Base-by-base conservation (phyloP, 2,888 invertebrate species). In the Acronicta leporina region DNA sequence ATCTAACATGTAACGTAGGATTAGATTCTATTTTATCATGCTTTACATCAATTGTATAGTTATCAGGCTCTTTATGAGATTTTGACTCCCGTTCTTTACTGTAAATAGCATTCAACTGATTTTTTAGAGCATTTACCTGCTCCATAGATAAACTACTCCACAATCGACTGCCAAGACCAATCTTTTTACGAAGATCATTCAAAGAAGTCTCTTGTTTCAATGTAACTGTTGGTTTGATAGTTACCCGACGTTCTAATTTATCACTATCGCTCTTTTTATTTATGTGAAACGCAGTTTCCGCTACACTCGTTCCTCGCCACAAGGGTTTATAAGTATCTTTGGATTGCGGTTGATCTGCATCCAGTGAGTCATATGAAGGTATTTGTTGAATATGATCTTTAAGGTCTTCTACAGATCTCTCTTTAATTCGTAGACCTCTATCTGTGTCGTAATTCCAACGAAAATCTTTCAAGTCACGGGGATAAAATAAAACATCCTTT, bases 351-450 rank as follows among this genome's bases (percentile, higher is more conserved):
- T 62, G 90, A 77, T 79, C 95, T 64, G 79, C 62, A 82, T 83
- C 96, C 91, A 79, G 88, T 65, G 74, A 95, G 90, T 92, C 95
- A 67, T 95, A 95, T 13, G 94, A 91, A 49, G 95, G 92, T 59
- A 96, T 90, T 81, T 95, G 96, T 81, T 96, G 96, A 79, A 97
- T 97, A 79, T 96, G 96, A 67, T 97, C 96, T 77, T 96, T 96
- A 10, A 98, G 95, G 88, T 98, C 97, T 87, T 97, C 97, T 0
- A 98, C 97, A 0, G 98, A 98, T 83, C 97, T 97, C 85, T 98
- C 97, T 86, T 97, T 98, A 41, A 96, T 96, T 79, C 97, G 95
- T 40, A 99, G 90, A 0, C 98, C 97, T 69, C 96, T 95, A 82
- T 98, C 98, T 27, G 94, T 94, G 56, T 96, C 96, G 35, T 96